Evolutionary conservation across 2,888 invertebrate species (phyloP).

Genomic region (Drosophila picticornis): DNA sequence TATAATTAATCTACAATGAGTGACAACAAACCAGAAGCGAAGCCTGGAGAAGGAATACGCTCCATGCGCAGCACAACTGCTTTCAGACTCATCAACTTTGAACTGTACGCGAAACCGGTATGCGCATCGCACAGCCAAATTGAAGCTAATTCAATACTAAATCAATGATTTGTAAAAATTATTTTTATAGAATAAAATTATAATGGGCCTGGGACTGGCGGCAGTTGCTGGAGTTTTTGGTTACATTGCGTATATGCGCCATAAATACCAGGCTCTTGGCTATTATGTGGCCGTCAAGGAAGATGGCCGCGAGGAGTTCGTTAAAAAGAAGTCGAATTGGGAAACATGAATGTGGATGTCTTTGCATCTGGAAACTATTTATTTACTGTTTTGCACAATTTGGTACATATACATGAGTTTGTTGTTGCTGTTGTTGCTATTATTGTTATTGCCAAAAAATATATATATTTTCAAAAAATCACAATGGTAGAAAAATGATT

Average conservation of each 20-base stretch:
- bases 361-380: slow-evolving; percentile 61
- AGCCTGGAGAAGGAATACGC: slow-evolving; percentile 75
- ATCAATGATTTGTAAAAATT: background rate
- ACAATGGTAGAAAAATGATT: slow-evolving; percentile 79
- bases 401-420: slow-evolving; percentile 75
- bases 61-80: slow-evolving; percentile 87
- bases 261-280: slow-evolving; percentile 91
- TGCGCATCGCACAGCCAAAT: slow-evolving; percentile 79
- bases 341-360: slow-evolving; percentile 82
- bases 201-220: slow-evolving; percentile 93
- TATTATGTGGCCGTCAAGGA: slow-evolving; percentile 92
- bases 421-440: slow-evolving; percentile 45
- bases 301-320: slow-evolving; percentile 89
- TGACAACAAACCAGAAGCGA: slow-evolving; percentile 38
- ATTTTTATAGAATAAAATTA: slow-evolving; percentile 90
- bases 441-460: slow-evolving; percentile 67
- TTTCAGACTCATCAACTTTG: slow-evolving; percentile 94
- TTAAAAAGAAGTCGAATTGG: slow-evolving; percentile 91
- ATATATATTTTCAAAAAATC: slow-evolving; percentile 67
- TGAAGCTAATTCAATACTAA: slow-evolving; percentile 53
- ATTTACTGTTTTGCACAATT: slow-evolving; percentile 78
- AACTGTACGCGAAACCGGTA: slow-evolving; percentile 95
- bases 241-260: slow-evolving; percentile 94
- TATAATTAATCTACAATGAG: slow-evolving; percentile 34
- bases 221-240: slow-evolving; percentile 91